Base-by-base conservation (phyloP, 1,140 invertebrate species). In the Phocides pigmalion region DNA sequence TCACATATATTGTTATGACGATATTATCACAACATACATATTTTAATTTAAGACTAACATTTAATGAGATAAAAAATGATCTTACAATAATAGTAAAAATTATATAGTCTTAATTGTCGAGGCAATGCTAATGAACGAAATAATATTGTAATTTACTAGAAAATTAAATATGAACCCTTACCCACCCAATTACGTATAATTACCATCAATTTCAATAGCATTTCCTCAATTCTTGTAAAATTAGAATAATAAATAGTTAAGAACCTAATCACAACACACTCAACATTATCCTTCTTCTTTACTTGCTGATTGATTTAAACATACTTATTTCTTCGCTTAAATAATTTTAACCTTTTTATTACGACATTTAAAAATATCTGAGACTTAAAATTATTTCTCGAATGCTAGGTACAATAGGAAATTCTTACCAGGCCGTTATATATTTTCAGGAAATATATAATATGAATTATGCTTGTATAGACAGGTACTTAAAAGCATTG, bases 211-310 rank as follows among this genome's bases (percentile, higher is more conserved):
- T 25, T 67, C 86, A 89, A 75, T 72, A 89, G 86, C 86, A 74
- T 76, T 74, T 68, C 86, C 86, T 89, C 86, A 89, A 89, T 63
- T 16, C 28, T 62, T 64, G 46, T 54, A 17, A 53, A 25, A 65
- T 59, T 44, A 54, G 56, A 65, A 72, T 62, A 63, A 70, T 72
- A 72, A 62, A 63, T 77, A 35, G 19, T 53, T 47, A n/a, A n/a
- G n/a, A n/a, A n/a, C n/a, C n/a, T n/a, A 50, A 54, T 59, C 47
- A 35, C 41, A 66, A 39, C 49, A 66, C 53, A 15, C 56, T 32
- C 4, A 32, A 28, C 15, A 44, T 42, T 4, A 28, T 59, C 11
- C 53, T 41, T 15, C 3, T 20, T 28, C 5, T 8, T 28, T 1
- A 4, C 25, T 4, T 28, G 3, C 25, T 28, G 2, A 28, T 3